Conservation (phyloP, 2,888 invertebrate species). For the Pristionchus fissidentatus region DNA sequence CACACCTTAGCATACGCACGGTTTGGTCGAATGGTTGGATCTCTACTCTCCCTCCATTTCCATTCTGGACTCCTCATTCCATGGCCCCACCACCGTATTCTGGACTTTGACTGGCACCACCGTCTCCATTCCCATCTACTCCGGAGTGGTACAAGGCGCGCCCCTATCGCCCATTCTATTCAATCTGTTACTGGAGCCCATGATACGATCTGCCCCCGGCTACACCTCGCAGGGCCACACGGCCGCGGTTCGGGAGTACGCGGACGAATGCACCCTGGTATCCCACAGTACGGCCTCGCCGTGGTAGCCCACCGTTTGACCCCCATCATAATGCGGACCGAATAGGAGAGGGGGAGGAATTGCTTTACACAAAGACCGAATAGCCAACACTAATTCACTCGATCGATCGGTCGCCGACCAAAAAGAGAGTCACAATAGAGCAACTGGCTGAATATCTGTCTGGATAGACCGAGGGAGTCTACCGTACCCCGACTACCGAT, state of each 20-base stretch:
- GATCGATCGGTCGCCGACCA: too few relatives aligned
- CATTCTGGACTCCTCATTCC: background rate
- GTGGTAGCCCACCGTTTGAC: too few relatives aligned
- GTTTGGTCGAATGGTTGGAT: background rate
- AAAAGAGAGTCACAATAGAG: background rate
- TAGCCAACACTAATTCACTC: too few relatives aligned
- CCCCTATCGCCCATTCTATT: slow-evolving; percentile 75
- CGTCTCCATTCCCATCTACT: slow-evolving; percentile 52
- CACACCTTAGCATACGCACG: slow-evolving; percentile 50
- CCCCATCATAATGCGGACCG: too few relatives aligned
- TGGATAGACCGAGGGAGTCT: background rate
- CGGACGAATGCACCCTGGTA: slow-evolving; percentile 49
- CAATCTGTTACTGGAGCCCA: slow-evolving; percentile 72
- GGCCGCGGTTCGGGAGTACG: slow-evolving; percentile 26
- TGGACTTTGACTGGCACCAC: slow-evolving; percentile 46
- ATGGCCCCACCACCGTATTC: background rate
- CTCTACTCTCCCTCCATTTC: background rate
- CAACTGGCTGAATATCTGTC: slow-evolving; percentile 16
- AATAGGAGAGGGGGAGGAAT: too few relatives aligned
- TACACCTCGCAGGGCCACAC: background rate
- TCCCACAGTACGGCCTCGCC: too few relatives aligned
- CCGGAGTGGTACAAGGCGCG: slow-evolving; percentile 75
- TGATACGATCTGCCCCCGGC: slow-evolving; percentile 51
- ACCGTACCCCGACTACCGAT: background rate
- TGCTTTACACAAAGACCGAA: too few relatives aligned